A percentile compares a stretch with the other conserved stretches of the same genome.
Evolutionary conservation across 2,888 invertebrate genomes (phyloP).

Genomic region (Oscheius sp.): DNA sequence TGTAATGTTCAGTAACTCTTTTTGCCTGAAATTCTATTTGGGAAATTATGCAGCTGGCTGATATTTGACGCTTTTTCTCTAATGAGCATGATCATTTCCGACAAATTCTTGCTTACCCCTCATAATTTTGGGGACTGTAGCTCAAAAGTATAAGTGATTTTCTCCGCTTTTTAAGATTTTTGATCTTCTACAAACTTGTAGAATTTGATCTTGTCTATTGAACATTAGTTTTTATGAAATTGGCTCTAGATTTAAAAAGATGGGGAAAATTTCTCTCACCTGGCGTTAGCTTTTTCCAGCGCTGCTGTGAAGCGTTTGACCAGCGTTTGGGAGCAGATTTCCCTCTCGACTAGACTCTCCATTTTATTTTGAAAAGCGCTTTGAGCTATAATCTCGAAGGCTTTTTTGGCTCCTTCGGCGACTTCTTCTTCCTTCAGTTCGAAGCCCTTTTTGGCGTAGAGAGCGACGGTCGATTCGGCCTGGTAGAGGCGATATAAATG

Average conservation of each 20-base stretch:
- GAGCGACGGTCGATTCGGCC: neutral
- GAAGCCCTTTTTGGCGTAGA: no score
- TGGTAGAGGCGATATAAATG: neutral
- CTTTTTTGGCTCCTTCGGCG: neutral
- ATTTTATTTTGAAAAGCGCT: neutral
- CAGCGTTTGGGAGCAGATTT: neutral
- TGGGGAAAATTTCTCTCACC: no score
- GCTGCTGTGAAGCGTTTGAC: neutral
- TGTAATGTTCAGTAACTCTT: neutral
- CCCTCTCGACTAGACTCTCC: neutral
- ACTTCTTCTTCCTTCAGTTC: neutral
- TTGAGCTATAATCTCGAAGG: neutral
- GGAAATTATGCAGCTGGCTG: neutral
- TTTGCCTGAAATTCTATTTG: neutral
- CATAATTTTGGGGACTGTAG: neutral
- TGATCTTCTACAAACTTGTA: no score
- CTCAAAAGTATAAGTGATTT: no score
- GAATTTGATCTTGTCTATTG: no score
- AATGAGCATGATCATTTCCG: no score
- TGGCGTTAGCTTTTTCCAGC: no score
- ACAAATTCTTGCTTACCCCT: neutral
- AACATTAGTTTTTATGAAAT: no score
- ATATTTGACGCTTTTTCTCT: no score
- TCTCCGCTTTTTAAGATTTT: no score
- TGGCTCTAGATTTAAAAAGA: no score